phyloP scores from a whole-genome alignment of 1,140 invertebrate genomes.

The Vollenhovia emeryi region DNA sequence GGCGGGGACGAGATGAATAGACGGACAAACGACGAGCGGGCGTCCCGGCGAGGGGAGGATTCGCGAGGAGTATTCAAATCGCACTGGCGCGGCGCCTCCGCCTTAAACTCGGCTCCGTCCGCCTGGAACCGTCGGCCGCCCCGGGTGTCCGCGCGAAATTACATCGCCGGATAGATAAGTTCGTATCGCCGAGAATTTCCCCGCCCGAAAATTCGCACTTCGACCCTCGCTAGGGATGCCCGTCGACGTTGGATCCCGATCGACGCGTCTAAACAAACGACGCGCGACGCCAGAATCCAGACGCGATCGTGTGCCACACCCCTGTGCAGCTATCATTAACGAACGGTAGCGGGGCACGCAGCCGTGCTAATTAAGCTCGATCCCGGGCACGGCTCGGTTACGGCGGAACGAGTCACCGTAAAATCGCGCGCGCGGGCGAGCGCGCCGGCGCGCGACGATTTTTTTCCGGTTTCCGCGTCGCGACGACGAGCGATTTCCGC shows the following conservation, averaged over 20 bases:
- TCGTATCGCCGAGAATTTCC: too few relatives aligned
- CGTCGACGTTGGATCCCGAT: neutral
- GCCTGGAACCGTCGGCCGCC: neutral
- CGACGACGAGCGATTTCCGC: slow-evolving; percentile 42
- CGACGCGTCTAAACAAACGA: neutral
- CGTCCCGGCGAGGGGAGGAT: neutral
- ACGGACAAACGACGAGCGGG: neutral
- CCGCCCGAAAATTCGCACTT: too few relatives aligned
- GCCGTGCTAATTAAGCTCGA: slow-evolving; percentile 47
- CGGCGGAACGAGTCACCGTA: slow-evolving; percentile 7
- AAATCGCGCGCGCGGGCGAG: slow-evolving; percentile 17
- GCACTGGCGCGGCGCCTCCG: neutral
- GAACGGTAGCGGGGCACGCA: slow-evolving; percentile 5
- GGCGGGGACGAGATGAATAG: neutral
- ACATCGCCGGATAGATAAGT: neutral
- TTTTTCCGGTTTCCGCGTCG: slow-evolving; percentile 38
- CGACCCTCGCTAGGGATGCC: too few relatives aligned
- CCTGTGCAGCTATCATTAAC: neutral
- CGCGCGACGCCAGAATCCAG: neutral
- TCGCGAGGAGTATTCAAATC: neutral
- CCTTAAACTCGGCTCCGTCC: neutral
- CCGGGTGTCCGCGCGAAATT: neutral
- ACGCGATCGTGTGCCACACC: neutral
- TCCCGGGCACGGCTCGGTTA: slow-evolving; percentile 14
- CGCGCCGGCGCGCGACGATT: neutral